Base-by-base conservation (phyloP, 2,797 vertebrate species). In the Benthosema pterotum region DNA sequence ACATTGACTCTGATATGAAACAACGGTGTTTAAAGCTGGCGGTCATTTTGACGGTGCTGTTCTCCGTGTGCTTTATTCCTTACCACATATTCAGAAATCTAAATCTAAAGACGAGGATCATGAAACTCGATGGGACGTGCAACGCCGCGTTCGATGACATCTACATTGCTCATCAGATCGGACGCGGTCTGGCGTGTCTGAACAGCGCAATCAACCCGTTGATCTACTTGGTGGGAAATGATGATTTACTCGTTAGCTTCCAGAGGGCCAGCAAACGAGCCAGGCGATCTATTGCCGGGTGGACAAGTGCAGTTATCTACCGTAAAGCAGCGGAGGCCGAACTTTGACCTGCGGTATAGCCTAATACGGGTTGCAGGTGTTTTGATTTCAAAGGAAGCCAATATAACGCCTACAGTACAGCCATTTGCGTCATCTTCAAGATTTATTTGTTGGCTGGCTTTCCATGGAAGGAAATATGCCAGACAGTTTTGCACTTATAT, bases 191-290 rank as follows among this genome's bases (percentile, higher is more conserved):
- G 68, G 93, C 87, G 3, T 91, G 91, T 60, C 74, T 94, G 3
- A 95, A 95, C 84, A 94, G 93, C 11, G 88, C 88, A 3, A 74
- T 95, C 15, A 94, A 95, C 55, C 94, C 94, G 0, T 69, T 95
- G 2, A 87, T 95, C 14, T 95, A 95, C 0, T 66, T 94, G 1
- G 78, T 92, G 0, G 87, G 89, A 4, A 91, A 89, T 0, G 88
- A 92, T 15, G 79, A 90, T 15, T 91, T 92, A 54, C 28, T 88
- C n/a, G 49, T 67, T 22, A 83, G 58, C 2, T 25, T 91, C 0
- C 86, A 78, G 1, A 2, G 1, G 1, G 3, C 91, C 11, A 8
- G 0, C 1, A 59, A 64, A 52, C 80, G 50, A 1, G 63, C 78
- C 15, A 60, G 72, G 0, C 43, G 0, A 52, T 82, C 73, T 7